Evolutionary conservation across 2,888 invertebrate species (phyloP).

Genomic region (Agonopterix heracliana): DNA sequence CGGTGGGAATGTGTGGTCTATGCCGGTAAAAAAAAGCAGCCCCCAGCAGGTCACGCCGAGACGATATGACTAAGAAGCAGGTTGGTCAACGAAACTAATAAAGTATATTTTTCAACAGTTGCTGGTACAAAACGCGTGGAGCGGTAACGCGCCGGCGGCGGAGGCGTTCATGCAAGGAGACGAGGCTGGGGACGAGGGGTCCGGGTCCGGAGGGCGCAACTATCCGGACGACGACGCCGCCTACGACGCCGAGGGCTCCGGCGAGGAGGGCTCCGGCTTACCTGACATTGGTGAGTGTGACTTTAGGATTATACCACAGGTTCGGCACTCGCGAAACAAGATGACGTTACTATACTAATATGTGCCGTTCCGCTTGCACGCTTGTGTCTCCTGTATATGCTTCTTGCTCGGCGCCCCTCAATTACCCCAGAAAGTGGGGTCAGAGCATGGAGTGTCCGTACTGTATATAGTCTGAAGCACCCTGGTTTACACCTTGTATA

Average conservation of each 20-base stretch:
- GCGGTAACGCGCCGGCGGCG: constrained; percentile 41
- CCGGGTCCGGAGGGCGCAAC: constrained; percentile 75
- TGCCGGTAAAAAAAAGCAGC: too few relatives aligned
- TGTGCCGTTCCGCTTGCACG: too few relatives aligned
- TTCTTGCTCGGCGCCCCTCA: too few relatives aligned
- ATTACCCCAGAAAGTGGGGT: too few relatives aligned
- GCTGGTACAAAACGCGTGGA: constrained; percentile 52
- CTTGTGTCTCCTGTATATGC: too few relatives aligned
- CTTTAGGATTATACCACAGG: not conserved
- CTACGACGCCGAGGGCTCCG: constrained; percentile 67
- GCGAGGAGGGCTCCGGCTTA: constrained; percentile 64
- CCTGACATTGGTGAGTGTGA: constrained; percentile 41
- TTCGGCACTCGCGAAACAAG: too few relatives aligned
- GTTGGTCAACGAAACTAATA: not conserved
- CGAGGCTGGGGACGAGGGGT: constrained; percentile 74
- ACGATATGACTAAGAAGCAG: not conserved
- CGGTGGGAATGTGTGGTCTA: too few relatives aligned
- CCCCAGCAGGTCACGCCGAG: too few relatives aligned
- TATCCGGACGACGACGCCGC: constrained; percentile 66
- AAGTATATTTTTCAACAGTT: constrained; percentile 31
- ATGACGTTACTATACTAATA: too few relatives aligned
- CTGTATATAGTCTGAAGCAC: too few relatives aligned
- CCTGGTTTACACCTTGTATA: too few relatives aligned
- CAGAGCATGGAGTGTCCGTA: too few relatives aligned
- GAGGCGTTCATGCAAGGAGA: constrained; percentile 77